phyloP scores from a whole-genome alignment of 2,113 vertebrate genomes.

The Apteryx mantelli region DNA sequence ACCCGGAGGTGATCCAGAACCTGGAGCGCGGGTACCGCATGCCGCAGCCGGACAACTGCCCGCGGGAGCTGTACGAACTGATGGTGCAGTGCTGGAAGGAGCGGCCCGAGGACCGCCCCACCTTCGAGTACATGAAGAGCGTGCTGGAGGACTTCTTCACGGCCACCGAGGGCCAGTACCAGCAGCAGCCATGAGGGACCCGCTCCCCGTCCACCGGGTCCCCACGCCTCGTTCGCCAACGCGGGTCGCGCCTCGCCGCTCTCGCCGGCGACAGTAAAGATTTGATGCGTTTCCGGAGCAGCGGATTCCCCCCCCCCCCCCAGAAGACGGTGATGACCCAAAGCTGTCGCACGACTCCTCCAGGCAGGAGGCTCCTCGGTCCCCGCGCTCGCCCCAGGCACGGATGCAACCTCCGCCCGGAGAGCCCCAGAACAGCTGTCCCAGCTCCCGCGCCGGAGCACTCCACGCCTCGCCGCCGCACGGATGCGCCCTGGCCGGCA shows the following conservation, averaged over 20 bases:
- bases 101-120: conserved; percentile 88
- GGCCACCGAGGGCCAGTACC: conserved; percentile 94
- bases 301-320: background rate
- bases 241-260: background rate
- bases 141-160: conserved; percentile 95
- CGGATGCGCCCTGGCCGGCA: background rate
- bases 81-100: conserved; percentile 94
- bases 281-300: background rate
- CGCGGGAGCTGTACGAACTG: conserved; percentile 84
- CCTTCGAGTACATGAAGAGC: conserved; percentile 92
- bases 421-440: too few relatives aligned
- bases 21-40: conserved; percentile 93
- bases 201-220: background rate
- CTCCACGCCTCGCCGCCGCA: background rate
- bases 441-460: too few relatives aligned
- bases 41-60: conserved; percentile 90
- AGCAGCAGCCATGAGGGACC: conserved; percentile 81
- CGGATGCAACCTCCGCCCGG: too few relatives aligned
- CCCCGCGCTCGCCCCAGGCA: too few relatives aligned
- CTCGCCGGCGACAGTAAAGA: background rate
- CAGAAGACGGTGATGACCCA: accelerated
- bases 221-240: accelerated
- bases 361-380: too few relatives aligned
- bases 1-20: conserved; percentile 95
- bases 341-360: accelerated